phyloP scores from a whole-genome alignment of 2,888 invertebrate genomes.

The Drosophila sordidula region DNA sequence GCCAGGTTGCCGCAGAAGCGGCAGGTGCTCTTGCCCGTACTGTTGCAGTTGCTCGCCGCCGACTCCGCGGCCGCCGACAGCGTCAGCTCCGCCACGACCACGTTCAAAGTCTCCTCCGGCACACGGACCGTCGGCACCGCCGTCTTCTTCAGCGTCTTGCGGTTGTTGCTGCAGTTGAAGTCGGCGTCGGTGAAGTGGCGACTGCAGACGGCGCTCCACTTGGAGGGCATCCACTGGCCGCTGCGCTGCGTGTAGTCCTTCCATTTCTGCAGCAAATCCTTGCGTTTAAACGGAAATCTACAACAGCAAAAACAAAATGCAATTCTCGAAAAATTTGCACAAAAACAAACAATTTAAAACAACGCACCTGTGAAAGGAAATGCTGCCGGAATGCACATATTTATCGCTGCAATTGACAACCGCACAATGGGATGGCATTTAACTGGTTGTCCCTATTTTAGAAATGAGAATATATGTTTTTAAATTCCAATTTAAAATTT shows the following conservation, averaged over 20 bases:
- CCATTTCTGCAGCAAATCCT: constrained; percentile 82
- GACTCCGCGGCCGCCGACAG: constrained; percentile 8
- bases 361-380: constrained; percentile 85
- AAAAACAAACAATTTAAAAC: no score
- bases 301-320: not conserved
- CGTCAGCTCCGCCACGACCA: constrained; percentile 47
- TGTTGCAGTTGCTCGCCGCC: not conserved
- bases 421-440: constrained; percentile 84
- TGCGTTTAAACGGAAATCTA: constrained; percentile 84
- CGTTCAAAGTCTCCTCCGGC: constrained; percentile 22
- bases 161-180: constrained; percentile 79
- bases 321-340: not conserved
- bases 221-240: constrained; percentile 83
- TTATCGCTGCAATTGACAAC: constrained; percentile 83
- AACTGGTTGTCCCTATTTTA: constrained; percentile 11
- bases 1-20: constrained; percentile 81
- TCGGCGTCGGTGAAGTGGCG: constrained; percentile 83
- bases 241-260: constrained; percentile 82
- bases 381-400: constrained; percentile 83
- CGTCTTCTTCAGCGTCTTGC: constrained; percentile 82
- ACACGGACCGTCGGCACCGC: constrained; percentile 77
- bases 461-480: not conserved
- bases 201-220: constrained; percentile 85
- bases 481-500: constrained; percentile 1
- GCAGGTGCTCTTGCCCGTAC: constrained; percentile 70